Conservation (phyloP, 2,113 vertebrate species). For the Pygoscelis adeliae region DNA sequence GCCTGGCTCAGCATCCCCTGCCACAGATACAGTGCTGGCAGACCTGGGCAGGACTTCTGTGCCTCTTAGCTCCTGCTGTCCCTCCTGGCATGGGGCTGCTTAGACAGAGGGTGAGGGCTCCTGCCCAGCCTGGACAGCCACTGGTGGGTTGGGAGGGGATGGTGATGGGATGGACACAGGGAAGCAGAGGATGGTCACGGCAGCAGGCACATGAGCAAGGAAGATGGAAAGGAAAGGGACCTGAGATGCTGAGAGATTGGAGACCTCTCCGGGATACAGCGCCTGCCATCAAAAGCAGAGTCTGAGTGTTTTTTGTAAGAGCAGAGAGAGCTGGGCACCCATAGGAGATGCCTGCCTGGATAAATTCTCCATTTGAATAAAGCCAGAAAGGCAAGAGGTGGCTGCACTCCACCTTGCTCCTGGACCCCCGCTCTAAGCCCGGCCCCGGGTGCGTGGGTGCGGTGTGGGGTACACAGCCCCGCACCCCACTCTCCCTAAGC, state of each 20-base stretch:
- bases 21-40: accelerated
- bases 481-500: accelerated
- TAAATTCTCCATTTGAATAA: neutral
- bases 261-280: neutral
- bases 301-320: neutral
- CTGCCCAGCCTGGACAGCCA: neutral
- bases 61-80: neutral
- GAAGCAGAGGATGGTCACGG: neutral
- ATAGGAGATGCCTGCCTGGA: neutral
- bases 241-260: neutral
- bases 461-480: neutral
- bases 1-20: neutral
- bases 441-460: neutral
- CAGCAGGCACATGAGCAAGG: neutral
- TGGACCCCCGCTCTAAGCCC: accelerated
- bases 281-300: neutral
- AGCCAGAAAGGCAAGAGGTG: neutral
- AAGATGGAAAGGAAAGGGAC: neutral
- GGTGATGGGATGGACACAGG: neutral
- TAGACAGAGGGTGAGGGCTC: neutral
- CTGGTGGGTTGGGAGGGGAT: accelerated
- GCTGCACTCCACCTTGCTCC: neutral
- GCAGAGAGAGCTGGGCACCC: neutral
- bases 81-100: neutral
- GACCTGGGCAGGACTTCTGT: neutral